Evolutionary conservation across 2,888 invertebrate genomes (phyloP), one percentile per base, ranked within the genome.

Genomic region (Cosmorhoe ocellata): DNA sequence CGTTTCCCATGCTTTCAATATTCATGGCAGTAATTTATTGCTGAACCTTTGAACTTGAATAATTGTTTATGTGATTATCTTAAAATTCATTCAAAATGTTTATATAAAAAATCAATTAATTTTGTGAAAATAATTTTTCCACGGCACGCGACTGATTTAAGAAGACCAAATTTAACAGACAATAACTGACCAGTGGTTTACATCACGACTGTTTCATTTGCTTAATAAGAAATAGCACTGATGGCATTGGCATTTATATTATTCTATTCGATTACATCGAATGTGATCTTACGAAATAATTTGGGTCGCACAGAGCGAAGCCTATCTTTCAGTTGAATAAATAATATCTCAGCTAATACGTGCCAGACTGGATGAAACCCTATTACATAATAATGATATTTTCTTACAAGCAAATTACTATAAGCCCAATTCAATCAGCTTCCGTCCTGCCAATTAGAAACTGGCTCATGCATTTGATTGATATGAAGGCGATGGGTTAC

Each of bases 401-500:
- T 33, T 27, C 42, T 42, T 14, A 33, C 14, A 34, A 42, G 10
- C 10, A 33, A 27, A 42, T 41, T 3, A 41, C 42, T 39, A 14
- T 42, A 33, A 39, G 27, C 33, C 28, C 28, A 30, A 40, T 33
- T 33, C 31, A 44, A 51, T 51, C 40, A 44, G 34, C 18, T 64
- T 60, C 60, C 53, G 62, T 50, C 55, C 51, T 41, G 44, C 56
- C 74, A 78, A 81, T 81, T 76, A 75, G 67, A 60, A 57, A 53
- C 43, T 45, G 62, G 58, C 60, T 62, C 66, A 67, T 71, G 74
- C 74, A 62, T 58, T 61, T 75, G 74, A 81, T 80, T 78, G 79
- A 74, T 80, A 79, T 76, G 73, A 78, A 67, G 64, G 63, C 64
- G 65, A 74, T 77, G 72, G 71, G 66, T 70, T 49, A 56, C 34